Conservation (phyloP, 2,797 vertebrate genomes). For the Pampus argenteus region DNA sequence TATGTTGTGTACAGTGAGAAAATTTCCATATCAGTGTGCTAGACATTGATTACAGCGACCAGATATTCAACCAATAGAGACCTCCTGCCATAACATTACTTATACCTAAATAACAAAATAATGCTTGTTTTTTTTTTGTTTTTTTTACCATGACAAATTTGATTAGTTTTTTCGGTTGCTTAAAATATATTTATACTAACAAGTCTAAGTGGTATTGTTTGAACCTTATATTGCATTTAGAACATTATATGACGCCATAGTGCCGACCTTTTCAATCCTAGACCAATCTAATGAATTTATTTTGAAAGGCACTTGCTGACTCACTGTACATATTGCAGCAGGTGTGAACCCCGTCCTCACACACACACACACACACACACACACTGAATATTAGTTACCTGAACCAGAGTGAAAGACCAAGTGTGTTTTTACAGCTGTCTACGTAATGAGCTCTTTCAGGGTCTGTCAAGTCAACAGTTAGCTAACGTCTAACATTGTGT, state of each 20-base stretch:
- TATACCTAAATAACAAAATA: no score
- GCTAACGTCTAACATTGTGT: conserved; percentile 65
- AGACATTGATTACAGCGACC: background rate
- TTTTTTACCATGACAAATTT: no score
- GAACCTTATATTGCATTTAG: background rate
- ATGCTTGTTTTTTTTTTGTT: no score
- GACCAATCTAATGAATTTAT: conserved; percentile 26
- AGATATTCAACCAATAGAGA: background rate
- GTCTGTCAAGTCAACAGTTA: conserved; percentile 64
- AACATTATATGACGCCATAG: background rate
- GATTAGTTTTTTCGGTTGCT: no score
- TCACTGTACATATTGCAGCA: conserved; percentile 49
- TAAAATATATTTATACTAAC: no score
- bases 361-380: conserved; percentile 18
- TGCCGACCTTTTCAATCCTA: background rate
- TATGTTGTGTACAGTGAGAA: background rate
- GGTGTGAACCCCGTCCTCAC: conserved; percentile 43
- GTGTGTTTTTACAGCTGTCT: conserved; percentile 76
- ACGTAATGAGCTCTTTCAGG: conserved; percentile 69
- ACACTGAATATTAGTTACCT: conserved; percentile 46
- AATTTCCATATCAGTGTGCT: background rate
- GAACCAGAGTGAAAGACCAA: conserved; percentile 50
- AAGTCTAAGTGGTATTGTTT: no score
- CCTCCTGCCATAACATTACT: no score
- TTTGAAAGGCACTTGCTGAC: conserved; percentile 46